phyloP scores from a whole-genome alignment of 2,797 vertebrate species.

The Hydrolagus colliei region DNA sequence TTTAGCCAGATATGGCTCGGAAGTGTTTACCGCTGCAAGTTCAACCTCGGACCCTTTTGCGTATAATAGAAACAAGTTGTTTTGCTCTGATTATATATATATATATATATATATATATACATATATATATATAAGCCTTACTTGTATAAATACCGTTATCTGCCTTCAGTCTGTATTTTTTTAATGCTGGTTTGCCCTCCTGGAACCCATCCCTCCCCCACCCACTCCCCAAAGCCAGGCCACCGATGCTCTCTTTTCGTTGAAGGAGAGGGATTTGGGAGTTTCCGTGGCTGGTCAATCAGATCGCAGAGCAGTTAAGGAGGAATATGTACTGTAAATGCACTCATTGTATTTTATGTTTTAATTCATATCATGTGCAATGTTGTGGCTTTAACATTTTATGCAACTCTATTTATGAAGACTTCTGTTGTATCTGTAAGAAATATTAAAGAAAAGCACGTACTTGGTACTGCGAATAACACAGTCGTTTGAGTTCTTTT shows the following conservation, averaged over 20 bases:
- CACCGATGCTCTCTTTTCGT: constrained; percentile 9
- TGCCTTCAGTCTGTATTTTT: constrained; percentile 60
- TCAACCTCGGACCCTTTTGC: constrained; percentile 66
- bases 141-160: constrained; percentile 84
- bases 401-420: constrained; percentile 99
- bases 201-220: constrained; percentile 28
- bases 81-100: constrained; percentile 89
- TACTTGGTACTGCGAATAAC: constrained; percentile 82
- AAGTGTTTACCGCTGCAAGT: constrained; percentile 67
- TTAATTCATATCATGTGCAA: constrained; percentile 94
- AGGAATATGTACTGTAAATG: constrained; percentile 87
- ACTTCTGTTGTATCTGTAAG: constrained; percentile 97
- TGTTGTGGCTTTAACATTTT: constrained; percentile 99
- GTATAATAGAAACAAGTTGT: constrained; percentile 78
- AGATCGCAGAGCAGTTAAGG: constrained; percentile 59
- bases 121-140: constrained; percentile 89
- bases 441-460: constrained; percentile 94
- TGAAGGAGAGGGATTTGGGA: constrained; percentile 44
- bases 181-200: constrained; percentile 53
- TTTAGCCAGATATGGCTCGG: constrained; percentile 53
- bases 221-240: background rate
- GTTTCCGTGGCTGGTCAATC: constrained; percentile 48
- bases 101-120: constrained; percentile 90
- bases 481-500: constrained; percentile 72
- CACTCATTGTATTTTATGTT: constrained; percentile 82